Evolutionary conservation across 1,140 invertebrate genomes (phyloP).

Genomic region (Plectus sambesii): DNA sequence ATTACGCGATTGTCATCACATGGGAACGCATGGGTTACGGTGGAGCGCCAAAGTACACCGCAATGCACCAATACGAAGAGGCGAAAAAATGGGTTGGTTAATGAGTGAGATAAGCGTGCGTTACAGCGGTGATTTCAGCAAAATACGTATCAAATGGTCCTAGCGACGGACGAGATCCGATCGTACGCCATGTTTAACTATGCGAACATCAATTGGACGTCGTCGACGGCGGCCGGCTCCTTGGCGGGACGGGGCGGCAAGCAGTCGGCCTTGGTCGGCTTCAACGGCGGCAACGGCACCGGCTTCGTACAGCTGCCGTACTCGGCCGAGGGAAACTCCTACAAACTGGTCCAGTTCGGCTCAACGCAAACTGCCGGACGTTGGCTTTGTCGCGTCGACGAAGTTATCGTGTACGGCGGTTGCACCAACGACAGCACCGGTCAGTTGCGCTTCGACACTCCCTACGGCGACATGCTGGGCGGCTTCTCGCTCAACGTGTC

Average conservation of each 20-base stretch:
- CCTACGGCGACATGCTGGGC: too few relatives aligned
- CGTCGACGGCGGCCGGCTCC: slow-evolving; percentile 71
- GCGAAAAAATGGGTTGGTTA: slow-evolving; percentile 59
- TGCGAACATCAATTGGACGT: slow-evolving; percentile 72
- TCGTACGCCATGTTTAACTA: slow-evolving; percentile 92
- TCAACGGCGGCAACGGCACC: slow-evolving; percentile 82
- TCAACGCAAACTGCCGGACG: slow-evolving; percentile 73
- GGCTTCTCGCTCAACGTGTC: slow-evolving; percentile 87
- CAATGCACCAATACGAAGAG: slow-evolving; percentile 27
- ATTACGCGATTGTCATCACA: slow-evolving; percentile 77
- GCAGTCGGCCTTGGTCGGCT: slow-evolving; percentile 54
- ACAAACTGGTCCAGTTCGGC: slow-evolving; percentile 60
- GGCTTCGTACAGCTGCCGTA: slow-evolving; percentile 27
- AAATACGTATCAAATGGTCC: slow-evolving; percentile 85
- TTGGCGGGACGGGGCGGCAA: slow-evolving; percentile 55
- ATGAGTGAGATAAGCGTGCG: too few relatives aligned
- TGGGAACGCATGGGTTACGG: slow-evolving; percentile 90
- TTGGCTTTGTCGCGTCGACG: slow-evolving; percentile 85
- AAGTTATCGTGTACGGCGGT: slow-evolving; percentile 77
- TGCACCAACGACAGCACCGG: slow-evolving; percentile 52
- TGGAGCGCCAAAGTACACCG: too few relatives aligned
- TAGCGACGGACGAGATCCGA: slow-evolving; percentile 82
- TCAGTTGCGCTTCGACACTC: too few relatives aligned
- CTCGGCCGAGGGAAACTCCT: slow-evolving; percentile 26
- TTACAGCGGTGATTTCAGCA: too few relatives aligned